Evolutionary conservation across 2,113 vertebrate genomes (phyloP), one percentile per base, ranked within the genome.

Genomic region (Oxyura jamaicensis): DNA sequence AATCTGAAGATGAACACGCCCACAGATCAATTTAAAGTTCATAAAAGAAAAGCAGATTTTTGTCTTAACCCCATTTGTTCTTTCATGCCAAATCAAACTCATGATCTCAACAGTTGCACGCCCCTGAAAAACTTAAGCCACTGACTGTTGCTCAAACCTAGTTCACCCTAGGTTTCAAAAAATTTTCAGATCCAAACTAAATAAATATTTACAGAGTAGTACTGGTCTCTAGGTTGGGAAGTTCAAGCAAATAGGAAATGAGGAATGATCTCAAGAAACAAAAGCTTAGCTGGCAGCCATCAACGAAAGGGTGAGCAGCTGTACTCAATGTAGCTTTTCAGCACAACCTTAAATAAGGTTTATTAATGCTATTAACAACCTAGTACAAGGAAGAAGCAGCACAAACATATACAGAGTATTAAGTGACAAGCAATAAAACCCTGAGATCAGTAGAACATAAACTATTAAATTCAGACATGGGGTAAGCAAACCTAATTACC

Each of bases 71-170:
- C 4, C 3, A 2, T n/a, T 86, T 67, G 11, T 25, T 59, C 41
- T 76, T 86, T 73, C 58, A 94, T 0, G 2, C 6, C 73, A 81
- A 63, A 67, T 58, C 25, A 18, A 91, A 84, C 22, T 67, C 23
- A 22, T 16, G 3, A 55, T 67, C 25, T 78, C 42, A 50, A 63
- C 10, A 68, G 31, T 0, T 72, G 10, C 25, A 23, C 6, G 13
- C 8, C 78, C 14, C 11, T 1, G 2, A 76, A 91, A 90, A 69
- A 66, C 33, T 4, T 73, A 23, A 83, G 35, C 21, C 35, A 53
- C 4, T 0, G 0, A 53, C 4, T 0, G 0, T 31, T 75, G 52
- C 13, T 41, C 26, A 87, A 11, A 36, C 68, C 10, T 25, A 63
- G 21, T 29, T 91, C 59, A 79, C 21, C 18, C 62, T 22, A 85